phyloP scores from a whole-genome alignment of 2,888 invertebrate species.

The Lapara coniferarum region DNA sequence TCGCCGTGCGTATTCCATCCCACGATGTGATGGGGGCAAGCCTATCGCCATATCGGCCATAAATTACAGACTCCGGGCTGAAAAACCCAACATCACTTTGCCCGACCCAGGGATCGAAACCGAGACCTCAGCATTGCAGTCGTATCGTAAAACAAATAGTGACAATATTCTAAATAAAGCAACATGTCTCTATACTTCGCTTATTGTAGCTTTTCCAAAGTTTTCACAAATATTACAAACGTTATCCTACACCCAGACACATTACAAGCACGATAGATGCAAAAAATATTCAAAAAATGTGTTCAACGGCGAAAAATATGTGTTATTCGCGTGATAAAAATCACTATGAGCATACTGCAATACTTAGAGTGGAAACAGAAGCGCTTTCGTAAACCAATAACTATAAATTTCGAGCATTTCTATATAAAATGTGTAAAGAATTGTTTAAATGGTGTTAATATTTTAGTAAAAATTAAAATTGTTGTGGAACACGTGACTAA shows the following conservation, averaged over 20 bases:
- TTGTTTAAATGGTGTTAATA: too few species aligned
- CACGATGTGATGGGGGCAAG: too few species aligned
- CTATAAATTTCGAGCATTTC: conserved; percentile 44
- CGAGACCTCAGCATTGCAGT: too few species aligned
- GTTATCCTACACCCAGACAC: not conserved
- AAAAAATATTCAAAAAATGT: not conserved
- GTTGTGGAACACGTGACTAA: too few species aligned
- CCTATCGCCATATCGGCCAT: too few species aligned
- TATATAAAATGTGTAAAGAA: too few species aligned
- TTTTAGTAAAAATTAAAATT: too few species aligned
- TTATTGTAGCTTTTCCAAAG: not conserved
- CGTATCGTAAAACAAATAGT: too few species aligned
- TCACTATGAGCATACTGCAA: conserved; percentile 15
- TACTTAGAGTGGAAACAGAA: conserved; percentile 28
- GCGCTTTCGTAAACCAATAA: conserved; percentile 31
- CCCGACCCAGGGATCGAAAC: too few species aligned
- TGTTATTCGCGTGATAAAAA: conserved; percentile 25
- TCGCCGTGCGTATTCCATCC: too few species aligned
- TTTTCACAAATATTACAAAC: not conserved
- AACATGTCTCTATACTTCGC: not conserved
- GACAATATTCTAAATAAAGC: not conserved
- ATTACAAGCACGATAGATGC: not conserved
- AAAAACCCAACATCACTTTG: too few species aligned
- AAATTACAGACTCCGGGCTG: too few species aligned
- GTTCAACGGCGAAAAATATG: conserved; percentile 9